Base-by-base conservation (phyloP, 2,113 vertebrate species). In the Australoheros scitulus region DNA sequence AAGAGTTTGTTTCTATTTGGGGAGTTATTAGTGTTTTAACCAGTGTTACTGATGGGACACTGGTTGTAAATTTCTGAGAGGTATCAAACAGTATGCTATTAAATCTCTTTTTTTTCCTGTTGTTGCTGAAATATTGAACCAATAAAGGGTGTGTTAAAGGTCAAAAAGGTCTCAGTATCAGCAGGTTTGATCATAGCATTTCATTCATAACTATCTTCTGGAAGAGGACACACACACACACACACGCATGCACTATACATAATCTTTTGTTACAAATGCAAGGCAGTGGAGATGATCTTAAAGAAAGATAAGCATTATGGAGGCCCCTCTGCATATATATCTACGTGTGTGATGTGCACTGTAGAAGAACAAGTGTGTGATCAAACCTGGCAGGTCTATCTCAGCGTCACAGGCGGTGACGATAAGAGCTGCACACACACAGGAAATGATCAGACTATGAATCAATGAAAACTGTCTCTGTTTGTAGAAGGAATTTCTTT, bases 131-230 rank as follows among this genome's bases (percentile, higher is more conserved):
- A 14, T 13, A 41, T 41, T 11, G 11, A 11, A 41, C 3, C 3
- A 43, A 43, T 43, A 43, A 43, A 43, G 4, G 13, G 41, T 14
- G 41, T 43, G 41, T 43, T 14, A 14, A 43, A 43, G 41, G 41
- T 14, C 41, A 43, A 43, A 43, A 43, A 43, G 41, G 18, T 15
- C 58, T 79, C 77, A 56, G 77, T 90, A 64, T 81, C 72, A 76
- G 59, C 84, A 85, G 76, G 81, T 82, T 90, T 87, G 87, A 92
- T 93, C 87, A 86, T 77, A 79, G 84, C 82, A 91, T 81, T 88
- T 91, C 76, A 90, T 43, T 87, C 80, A 88, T 38, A 90, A 80
- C 77, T 76, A 82, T 87, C 82, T 65, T 82, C 81, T 41, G 61
- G 83, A 80, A 89, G 74, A 57, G 56, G 81, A 87, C 83, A 52